Conservation (phyloP, 2,113 vertebrate genomes). For the Zosterops pallidus region DNA sequence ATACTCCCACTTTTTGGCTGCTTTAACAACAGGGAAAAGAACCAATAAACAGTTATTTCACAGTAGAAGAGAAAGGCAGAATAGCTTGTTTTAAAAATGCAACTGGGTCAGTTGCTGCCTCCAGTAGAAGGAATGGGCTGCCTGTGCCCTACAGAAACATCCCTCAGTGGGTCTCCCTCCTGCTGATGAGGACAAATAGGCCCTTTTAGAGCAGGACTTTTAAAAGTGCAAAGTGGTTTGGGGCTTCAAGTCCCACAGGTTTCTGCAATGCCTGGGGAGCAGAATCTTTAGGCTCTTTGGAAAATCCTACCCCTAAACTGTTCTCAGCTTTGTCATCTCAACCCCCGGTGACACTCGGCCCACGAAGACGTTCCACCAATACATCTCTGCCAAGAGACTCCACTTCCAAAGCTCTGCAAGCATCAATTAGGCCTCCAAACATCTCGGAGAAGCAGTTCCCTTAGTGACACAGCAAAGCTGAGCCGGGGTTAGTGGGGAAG, state of each 20-base stretch:
- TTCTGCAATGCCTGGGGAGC: not conserved
- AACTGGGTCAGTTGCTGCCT: slow-evolving; percentile 68
- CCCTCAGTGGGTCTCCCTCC: not conserved
- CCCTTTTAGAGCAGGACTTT: slow-evolving; percentile 31
- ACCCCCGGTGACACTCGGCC: not conserved
- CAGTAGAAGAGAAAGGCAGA: not conserved
- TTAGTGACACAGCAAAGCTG: accelerated
- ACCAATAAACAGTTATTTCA: slow-evolving; percentile 14
- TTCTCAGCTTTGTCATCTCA: not conserved
- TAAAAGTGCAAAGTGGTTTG: slow-evolving; percentile 15
- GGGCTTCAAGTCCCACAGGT: not conserved
- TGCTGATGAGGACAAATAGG: slow-evolving; percentile 47
- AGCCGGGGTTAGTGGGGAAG: accelerated
- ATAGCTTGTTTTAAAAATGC: slow-evolving; percentile 41
- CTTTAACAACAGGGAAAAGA: not conserved
- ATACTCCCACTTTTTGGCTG: not conserved
- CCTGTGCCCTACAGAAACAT: slow-evolving; percentile 17
- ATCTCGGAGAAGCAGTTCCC: not conserved
- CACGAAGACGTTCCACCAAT: accelerated
- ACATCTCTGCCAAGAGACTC: not conserved
- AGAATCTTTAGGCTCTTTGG: not conserved
- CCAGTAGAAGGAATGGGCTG: slow-evolving; percentile 27
- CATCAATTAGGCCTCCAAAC: not conserved
- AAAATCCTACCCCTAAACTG: not conserved
- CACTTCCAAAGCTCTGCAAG: not conserved